Conservation (phyloP, 1,140 invertebrate species). For the Lucilia cuprina region DNA sequence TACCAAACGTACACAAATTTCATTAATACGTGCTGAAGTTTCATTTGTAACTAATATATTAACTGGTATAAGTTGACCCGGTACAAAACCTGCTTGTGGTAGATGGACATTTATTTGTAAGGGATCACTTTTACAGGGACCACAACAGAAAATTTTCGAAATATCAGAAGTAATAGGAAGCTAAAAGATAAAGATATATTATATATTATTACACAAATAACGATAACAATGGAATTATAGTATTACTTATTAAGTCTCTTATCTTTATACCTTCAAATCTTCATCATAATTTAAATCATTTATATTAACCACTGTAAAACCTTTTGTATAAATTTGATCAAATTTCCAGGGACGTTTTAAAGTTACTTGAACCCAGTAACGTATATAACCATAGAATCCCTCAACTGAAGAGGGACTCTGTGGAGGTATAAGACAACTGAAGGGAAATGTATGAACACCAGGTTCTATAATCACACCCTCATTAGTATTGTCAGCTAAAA, state of each 20-base stretch:
- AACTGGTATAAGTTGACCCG: conserved; percentile 53
- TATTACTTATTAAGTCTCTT: too few species aligned
- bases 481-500: not conserved
- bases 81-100: conserved; percentile 55
- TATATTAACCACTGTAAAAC: conserved; percentile 75
- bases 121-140: conserved; percentile 51
- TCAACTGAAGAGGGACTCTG: conserved; percentile 75
- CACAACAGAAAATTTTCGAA: conserved; percentile 50
- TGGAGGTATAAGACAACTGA: conserved; percentile 66
- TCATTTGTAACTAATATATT: conserved; percentile 50
- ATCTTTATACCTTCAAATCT: conserved; percentile 44
- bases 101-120: conserved; percentile 47
- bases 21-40: conserved; percentile 64
- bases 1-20: conserved; percentile 63
- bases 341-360: conserved; percentile 79
- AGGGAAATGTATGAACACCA: conserved; percentile 68
- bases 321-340: conserved; percentile 73
- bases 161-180: conserved; percentile 48
- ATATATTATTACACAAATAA: too few species aligned
- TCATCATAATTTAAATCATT: conserved; percentile 73
- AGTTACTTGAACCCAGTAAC: conserved; percentile 71
- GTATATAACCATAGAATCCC: conserved; percentile 71
- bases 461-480: conserved; percentile 44
- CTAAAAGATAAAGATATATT: conserved; percentile 36
- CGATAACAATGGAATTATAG: too few species aligned